Percentiles rank a stretch among this genome's conserved stretches.
Conservation (phyloP, 1,140 invertebrate species). For the Pygmarrhopalites habei region DNA sequence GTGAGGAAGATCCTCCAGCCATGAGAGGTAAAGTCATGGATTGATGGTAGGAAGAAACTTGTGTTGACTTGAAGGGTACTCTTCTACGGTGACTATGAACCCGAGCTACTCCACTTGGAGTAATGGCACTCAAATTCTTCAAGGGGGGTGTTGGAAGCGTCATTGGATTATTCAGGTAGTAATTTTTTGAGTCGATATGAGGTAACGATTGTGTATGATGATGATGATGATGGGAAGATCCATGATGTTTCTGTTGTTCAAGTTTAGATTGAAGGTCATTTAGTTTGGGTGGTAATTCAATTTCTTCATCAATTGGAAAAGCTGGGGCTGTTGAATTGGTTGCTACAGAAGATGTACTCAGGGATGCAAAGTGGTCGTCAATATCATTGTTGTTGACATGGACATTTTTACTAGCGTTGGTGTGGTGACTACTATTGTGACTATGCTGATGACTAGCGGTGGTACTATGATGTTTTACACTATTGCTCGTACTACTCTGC, state of each 20-base stretch:
- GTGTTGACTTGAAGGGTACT: constrained; percentile 1
- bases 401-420: too few species aligned
- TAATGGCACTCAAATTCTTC: constrained; percentile 17
- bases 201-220: constrained; percentile 13
- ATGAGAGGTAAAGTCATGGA: neutral
- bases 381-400: too few species aligned
- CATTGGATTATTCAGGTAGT: constrained; percentile 16
- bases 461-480: too few species aligned
- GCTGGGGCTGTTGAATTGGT: too few species aligned
- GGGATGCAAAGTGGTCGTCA: too few species aligned
- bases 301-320: too few species aligned
- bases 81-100: constrained; percentile 12
- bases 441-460: too few species aligned
- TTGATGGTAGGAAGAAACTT: neutral
- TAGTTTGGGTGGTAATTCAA: neutral
- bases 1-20: neutral
- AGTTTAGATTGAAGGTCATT: constrained; percentile 12
- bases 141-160: neutral
- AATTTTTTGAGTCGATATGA: constrained; percentile 14
- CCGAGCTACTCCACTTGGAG: constrained; percentile 19
- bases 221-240: too few species aligned
- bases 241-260: neutral
- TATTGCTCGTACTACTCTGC: too few species aligned
- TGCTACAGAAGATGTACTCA: too few species aligned
- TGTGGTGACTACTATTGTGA: too few species aligned